phyloP scores from a whole-genome alignment of 2,113 vertebrate species.

The Reinhardtius hippoglossoides region DNA sequence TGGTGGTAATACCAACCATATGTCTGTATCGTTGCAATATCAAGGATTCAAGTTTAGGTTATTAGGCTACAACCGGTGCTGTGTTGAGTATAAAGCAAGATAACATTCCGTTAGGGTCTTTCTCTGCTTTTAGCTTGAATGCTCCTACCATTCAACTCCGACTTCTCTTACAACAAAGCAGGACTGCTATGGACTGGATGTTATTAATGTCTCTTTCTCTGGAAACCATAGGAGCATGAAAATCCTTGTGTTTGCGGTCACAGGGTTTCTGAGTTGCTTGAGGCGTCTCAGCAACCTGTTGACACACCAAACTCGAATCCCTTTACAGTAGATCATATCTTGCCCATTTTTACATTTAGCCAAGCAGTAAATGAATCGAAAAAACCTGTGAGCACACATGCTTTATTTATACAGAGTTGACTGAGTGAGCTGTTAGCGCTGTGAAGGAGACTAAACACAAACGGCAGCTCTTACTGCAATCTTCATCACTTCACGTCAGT shows the following conservation, averaged over 20 bases:
- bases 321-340: slow-evolving; percentile 30
- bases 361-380: slow-evolving; percentile 19
- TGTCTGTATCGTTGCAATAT: background rate
- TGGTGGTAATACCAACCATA: no score
- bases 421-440: slow-evolving; percentile 17
- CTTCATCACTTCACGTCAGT: slow-evolving; percentile 38
- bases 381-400: slow-evolving; percentile 14
- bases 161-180: slow-evolving; percentile 5
- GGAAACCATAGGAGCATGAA: slow-evolving; percentile 15
- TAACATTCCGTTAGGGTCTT: background rate
- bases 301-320: slow-evolving; percentile 23
- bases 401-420: slow-evolving; percentile 27
- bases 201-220: slow-evolving; percentile 14
- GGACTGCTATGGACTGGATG: background rate
- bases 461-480: slow-evolving; percentile 16
- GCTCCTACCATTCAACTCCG: background rate
- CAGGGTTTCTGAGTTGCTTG: slow-evolving; percentile 22
- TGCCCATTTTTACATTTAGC: slow-evolving; percentile 28
- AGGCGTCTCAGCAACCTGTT: slow-evolving; percentile 20
- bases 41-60: background rate
- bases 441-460: slow-evolving; percentile 28
- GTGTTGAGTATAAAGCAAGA: background rate
- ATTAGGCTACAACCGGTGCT: background rate
- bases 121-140: slow-evolving; percentile 13
- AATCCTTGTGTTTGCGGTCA: slow-evolving; percentile 21